These are phyloP conservation scores for Theretra japonica DNA, from an alignment of 2,888 invertebrate genomes.

Conservation along the genomic window DNA sequence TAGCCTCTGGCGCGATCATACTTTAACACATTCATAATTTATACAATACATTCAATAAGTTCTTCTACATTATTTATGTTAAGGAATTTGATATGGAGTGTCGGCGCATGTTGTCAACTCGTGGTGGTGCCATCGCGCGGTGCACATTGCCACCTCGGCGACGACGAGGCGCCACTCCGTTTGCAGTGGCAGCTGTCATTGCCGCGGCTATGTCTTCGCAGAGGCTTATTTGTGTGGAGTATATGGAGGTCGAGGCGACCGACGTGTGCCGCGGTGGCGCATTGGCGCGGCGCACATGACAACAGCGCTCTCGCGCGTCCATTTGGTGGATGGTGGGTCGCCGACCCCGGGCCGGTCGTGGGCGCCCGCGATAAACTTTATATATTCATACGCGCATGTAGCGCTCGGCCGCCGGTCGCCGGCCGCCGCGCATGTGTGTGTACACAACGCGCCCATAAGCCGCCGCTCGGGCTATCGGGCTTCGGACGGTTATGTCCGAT, in stretches of 20 bases:
- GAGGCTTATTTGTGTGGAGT: constrained; percentile 10
- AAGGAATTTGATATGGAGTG: no score
- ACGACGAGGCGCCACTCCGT: background rate
- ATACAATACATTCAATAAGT: no score
- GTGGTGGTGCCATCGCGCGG: no score
- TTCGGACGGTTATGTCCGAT: constrained; percentile 56
- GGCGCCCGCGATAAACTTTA: constrained; percentile 40
- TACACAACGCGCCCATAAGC: constrained; percentile 31
- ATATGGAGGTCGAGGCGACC: constrained; percentile 25
- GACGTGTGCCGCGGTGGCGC: constrained; percentile 41
- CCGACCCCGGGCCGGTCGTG: constrained; percentile 40
- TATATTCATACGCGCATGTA: constrained; percentile 37
- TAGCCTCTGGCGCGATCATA: no score
- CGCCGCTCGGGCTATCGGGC: constrained; percentile 41
- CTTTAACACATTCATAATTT: no score
- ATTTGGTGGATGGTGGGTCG: constrained; percentile 50
- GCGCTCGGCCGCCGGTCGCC: constrained; percentile 1
- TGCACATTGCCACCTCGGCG: background rate
- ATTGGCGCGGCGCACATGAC: constrained; percentile 47
- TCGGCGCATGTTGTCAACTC: no score
- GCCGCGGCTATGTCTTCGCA: background rate
- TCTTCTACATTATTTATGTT: no score
- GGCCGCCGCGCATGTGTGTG: constrained; percentile 32
- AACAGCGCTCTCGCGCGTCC: constrained; percentile 49
- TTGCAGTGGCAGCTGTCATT: background rate